phyloP scores from a whole-genome alignment of 2,888 invertebrate species.

The Lingula anatina region DNA sequence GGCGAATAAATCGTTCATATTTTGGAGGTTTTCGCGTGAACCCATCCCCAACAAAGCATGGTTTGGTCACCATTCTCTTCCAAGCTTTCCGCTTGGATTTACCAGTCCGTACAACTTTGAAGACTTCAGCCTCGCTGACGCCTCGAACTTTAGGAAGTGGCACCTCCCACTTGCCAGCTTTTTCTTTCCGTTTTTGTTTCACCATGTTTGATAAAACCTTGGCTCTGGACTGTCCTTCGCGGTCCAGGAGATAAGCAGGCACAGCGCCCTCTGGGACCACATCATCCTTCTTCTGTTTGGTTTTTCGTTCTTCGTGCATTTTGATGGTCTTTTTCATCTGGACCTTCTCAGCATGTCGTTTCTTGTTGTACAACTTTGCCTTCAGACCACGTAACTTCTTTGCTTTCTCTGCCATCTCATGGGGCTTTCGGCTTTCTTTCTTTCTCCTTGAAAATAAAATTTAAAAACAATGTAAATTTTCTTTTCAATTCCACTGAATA shows the following conservation, averaged over 20 bases:
- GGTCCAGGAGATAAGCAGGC: slow-evolving; percentile 94
- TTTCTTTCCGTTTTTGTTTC: slow-evolving; percentile 98
- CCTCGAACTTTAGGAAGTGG: slow-evolving; percentile 97
- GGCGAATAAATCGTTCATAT: slow-evolving; percentile 95
- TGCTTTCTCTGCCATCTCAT: slow-evolving; percentile 85
- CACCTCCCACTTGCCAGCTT: slow-evolving; percentile 99
- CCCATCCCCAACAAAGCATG: slow-evolving; percentile 94
- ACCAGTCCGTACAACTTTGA: slow-evolving; percentile 85
- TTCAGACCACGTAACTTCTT: slow-evolving; percentile 89
- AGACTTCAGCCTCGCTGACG: slow-evolving; percentile 94
- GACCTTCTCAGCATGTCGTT: slow-evolving; percentile 95
- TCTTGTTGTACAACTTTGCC: slow-evolving; percentile 95
- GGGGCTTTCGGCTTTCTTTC: slow-evolving; percentile 88
- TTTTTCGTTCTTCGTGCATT: slow-evolving; percentile 92
- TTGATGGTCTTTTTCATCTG: slow-evolving; percentile 98
- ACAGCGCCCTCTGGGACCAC: slow-evolving; percentile 81
- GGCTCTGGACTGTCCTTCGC: slow-evolving; percentile 88
- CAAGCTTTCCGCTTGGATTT: slow-evolving; percentile 89
- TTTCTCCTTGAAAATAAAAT: slow-evolving; percentile 61
- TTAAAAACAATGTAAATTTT: slow-evolving; percentile 2
- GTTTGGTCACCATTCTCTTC: slow-evolving; percentile 99
- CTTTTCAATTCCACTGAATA: too few relatives aligned
- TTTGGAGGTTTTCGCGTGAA: slow-evolving; percentile 99
- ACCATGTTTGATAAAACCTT: slow-evolving; percentile 98
- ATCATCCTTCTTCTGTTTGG: slow-evolving; percentile 69